Evolutionary conservation across 2,888 invertebrate species (phyloP), one percentile per base, ranked within the genome.

Genomic region (Pemphredon lugubris): DNA sequence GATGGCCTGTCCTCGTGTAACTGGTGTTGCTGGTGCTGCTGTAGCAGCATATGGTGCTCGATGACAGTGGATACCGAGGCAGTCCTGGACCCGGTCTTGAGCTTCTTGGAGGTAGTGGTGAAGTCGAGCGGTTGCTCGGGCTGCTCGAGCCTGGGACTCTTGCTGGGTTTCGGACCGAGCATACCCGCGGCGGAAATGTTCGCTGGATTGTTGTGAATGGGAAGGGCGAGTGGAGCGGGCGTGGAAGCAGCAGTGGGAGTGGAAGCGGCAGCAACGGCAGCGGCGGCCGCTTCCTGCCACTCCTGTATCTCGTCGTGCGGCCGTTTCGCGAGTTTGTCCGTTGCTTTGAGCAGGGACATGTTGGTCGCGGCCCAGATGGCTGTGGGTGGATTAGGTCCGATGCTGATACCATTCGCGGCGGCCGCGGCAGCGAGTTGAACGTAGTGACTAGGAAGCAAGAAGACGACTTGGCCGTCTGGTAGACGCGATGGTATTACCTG

Each of bases 381-480:
- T 2, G 89, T 89, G 0, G 89, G 89, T 2, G 89, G 89, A 59
- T 89, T 89, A 0, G 89, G 89, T 0, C 89, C 89, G 71, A 89
- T 89, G 78, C 88, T 89, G 40, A 89, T 89, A 6, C 89, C 89
- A 67, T 89, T 90, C 40, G 89, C 89, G 0, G 89, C 89, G 0
- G 89, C 89, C 0, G 92, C 92, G 2, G 91, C 91, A 0, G 92
- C 92, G 48, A 93, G 80, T 82, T 93, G 92, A 7, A 93, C 91
- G 85, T 93, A 93, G 84, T 93, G 92, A 84, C 92, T 92, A 39
- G 93, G 93, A 39, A 93, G 88, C 2, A 93, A 90, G 82, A 93
- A 92, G 14, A 93, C 93, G 39, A 93, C 92, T 79, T 93, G 93
- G 1, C 93, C 93, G 79, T 93, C 93, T 21, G 92, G 92, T 59